phyloP scores from a whole-genome alignment of 2,113 vertebrate genomes.

The Seriola aureovittata region DNA sequence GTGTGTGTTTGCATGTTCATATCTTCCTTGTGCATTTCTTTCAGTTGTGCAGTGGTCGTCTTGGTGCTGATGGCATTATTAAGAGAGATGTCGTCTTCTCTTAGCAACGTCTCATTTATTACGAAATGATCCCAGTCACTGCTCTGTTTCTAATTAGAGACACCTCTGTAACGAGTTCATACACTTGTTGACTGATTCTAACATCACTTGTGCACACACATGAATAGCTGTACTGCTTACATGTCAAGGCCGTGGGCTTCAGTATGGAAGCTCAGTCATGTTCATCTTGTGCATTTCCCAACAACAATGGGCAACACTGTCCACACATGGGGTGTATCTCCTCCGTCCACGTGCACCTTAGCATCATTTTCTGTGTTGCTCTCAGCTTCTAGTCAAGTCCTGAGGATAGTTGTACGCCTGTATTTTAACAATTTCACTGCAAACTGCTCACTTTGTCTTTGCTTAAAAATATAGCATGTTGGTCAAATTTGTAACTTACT shows the following conservation, averaged over 20 bases:
- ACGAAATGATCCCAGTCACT: neutral
- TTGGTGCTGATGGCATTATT: conserved; percentile 3
- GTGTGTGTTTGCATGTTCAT: neutral
- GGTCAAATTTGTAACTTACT: no score
- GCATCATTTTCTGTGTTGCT: neutral
- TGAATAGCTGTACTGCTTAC: neutral
- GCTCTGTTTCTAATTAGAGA: conserved; percentile 9
- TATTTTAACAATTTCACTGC: no score
- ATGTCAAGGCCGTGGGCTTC: neutral
- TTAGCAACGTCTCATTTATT: conserved; percentile 25
- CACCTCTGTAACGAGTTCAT: neutral
- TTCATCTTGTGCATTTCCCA: neutral
- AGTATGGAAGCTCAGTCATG: neutral
- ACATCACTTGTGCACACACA: neutral
- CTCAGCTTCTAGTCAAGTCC: no score
- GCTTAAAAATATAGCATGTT: no score
- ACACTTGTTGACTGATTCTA: neutral
- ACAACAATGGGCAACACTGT: neutral
- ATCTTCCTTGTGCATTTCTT: neutral
- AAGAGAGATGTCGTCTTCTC: conserved; percentile 10
- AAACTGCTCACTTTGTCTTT: no score
- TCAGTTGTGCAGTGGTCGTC: neutral
- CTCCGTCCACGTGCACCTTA: no score
- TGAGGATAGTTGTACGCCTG: no score
- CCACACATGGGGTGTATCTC: neutral